Base-by-base conservation (phyloP, 2,797 vertebrate species). In the Peromyscus nudipes region DNA sequence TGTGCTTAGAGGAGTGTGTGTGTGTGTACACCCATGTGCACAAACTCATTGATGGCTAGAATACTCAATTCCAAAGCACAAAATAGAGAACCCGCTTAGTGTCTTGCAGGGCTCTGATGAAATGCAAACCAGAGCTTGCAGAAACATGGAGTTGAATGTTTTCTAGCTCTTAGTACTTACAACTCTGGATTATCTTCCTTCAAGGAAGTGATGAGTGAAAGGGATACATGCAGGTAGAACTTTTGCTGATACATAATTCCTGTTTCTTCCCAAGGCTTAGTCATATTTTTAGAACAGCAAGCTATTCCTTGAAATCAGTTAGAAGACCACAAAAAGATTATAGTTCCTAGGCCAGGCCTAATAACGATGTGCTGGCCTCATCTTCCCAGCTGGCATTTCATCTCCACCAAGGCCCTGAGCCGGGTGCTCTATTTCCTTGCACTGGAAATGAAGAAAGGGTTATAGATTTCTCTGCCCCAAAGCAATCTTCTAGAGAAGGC, bases 401-500 rank as follows among this genome's bases (percentile, higher is more conserved):
- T 98, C 96, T 98, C 95, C 94, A 94, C 92, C 97, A 97, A 98
- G 89, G 95, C 94, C 75, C 23, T 81, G 95, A 71, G 97, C 92
- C 97, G 57, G 6, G 79, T 43, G 79, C 76, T 95, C 92, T 97
- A 80, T 86, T 97, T 91, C 85, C 64, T 89, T 97, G 84, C 84
- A 40, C 77, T 96, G 85, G 67, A 69, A 96, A 97, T 75, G 89
- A 97, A 98, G 73, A 98, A 97, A 96, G 91, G 84, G 79, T 95
- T 81, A 98, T 1, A 82, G 71, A 97, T 96, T 92, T 94, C 93
- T 95, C 96, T 96, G 97, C 95, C 92, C 97, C 95, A 89, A 92
- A 98, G 97, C 86, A 97, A 97, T 97, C 95, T 98, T 97, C 96
- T 97, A 89, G 88, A 95, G 98, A 98, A 97, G 85, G 86, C 77